Evolutionary conservation across 2,888 invertebrate genomes (phyloP), one percentile per base, ranked within the genome.

Genomic region (Colletes collaris): DNA sequence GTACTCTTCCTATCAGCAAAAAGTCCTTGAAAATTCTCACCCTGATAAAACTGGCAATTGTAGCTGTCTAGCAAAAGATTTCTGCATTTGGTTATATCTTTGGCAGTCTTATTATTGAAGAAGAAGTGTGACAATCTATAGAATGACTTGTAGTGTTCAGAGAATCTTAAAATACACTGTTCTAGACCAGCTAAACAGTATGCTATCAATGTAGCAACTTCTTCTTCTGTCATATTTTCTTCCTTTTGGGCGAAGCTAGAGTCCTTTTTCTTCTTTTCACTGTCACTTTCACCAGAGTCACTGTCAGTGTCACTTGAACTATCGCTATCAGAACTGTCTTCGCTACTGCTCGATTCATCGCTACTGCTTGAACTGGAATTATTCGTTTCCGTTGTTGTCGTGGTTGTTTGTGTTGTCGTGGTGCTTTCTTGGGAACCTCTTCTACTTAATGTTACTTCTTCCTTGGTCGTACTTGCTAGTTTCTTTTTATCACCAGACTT

Each of bases 81-180:
- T 86, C 95, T 95, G 88, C 96, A 96, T 90, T 96, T 95, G 71
- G 94, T 94, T 40, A 96, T 94, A 89, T 97, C 95, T 89, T 95
- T 96, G 59, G 95, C 95, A 72, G 94, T 94, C 89, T 95, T 96
- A 65, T 95, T 96, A 87, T 96, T 95, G 90, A 96, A 96, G 92
- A 96, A 98, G 89, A 97, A 96, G 92, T 97, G 96, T 1, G 97
- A 96, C 66, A 99, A 93, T 84, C 98, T 95, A 92, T 98, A 98
- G 68, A 98, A 94, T 0, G 98, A 97, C 93, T 99, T 99, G 92
- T 98, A 98, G 93, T 99, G 98, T 87, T 97, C 97, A 0, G 98
- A 96, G 91, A 98, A 97, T 62, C 98, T 94, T 63, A 95, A 95
- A 7, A 97, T 95, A 89, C 98, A 98, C 89, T 97, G 96, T 93